A percentile compares a stretch with the other conserved stretches of the same genome.
Conservation (phyloP, 2,797 vertebrate genomes). For the Hydrocynus forskahlii region DNA sequence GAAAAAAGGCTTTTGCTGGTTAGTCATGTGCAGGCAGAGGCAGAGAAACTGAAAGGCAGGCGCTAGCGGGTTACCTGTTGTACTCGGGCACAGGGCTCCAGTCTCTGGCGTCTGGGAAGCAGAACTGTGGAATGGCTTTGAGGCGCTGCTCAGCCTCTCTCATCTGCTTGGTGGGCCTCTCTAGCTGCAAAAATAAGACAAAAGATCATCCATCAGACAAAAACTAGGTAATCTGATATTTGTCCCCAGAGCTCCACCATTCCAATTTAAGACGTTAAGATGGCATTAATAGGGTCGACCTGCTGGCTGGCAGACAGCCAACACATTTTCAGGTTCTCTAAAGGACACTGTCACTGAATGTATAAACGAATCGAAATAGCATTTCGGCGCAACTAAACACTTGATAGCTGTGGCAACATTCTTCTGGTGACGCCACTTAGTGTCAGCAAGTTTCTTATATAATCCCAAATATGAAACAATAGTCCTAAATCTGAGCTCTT, state of each 20-base stretch:
- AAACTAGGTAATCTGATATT: constrained; percentile 14
- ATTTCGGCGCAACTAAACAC: constrained; percentile 63
- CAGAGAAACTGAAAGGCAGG: neutral
- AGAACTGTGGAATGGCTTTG: constrained; percentile 98
- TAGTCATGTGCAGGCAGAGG: neutral
- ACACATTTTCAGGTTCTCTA: constrained; percentile 60
- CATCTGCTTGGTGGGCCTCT: constrained; percentile 96
- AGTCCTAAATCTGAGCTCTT: constrained; percentile 19
- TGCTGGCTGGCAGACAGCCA: constrained; percentile 48
- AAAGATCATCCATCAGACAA: constrained; percentile 15
- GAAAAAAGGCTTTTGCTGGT: neutral
- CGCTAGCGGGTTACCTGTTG: constrained; percentile 79
- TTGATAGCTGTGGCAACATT: constrained; percentile 55
- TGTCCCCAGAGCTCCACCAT: constrained; percentile 34
- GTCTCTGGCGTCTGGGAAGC: constrained; percentile 97
- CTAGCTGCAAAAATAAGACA: constrained; percentile 80
- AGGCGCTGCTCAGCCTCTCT: constrained; percentile 96
- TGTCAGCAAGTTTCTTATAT: constrained; percentile 44
- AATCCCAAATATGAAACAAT: constrained; percentile 36
- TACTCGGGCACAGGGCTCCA: constrained; percentile 95
- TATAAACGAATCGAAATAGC: constrained; percentile 63
- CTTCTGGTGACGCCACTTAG: constrained; percentile 59
- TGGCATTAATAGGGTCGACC: constrained; percentile 49
- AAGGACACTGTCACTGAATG: constrained; percentile 56
- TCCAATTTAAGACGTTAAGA: constrained; percentile 31